Evolutionary conservation across 2,888 invertebrate species (phyloP).

Genomic region (Ceriagrion tenellum): DNA sequence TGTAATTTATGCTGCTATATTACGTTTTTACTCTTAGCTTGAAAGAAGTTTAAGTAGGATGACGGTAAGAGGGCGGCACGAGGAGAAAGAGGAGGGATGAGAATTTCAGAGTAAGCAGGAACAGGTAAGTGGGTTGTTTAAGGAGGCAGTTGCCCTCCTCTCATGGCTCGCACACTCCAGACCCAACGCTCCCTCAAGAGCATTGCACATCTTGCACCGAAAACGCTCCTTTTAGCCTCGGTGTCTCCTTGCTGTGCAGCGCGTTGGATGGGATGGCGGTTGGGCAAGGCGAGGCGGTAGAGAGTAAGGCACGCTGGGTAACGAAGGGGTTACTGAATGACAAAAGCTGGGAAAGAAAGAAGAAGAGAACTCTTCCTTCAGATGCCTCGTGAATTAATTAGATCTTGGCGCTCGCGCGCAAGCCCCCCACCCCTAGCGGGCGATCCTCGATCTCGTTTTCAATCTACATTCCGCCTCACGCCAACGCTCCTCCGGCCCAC

Average conservation of each 20-base stretch:
- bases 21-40: too few species aligned
- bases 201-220: not conserved
- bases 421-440: not conserved
- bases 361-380: not conserved
- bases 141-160: not conserved
- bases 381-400: constrained; percentile 50
- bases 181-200: not conserved
- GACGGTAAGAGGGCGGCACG: too few species aligned
- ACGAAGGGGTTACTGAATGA: not conserved
- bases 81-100: not conserved
- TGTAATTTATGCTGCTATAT: too few species aligned
- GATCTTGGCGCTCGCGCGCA: not conserved
- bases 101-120: not conserved
- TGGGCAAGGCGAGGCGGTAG: not conserved
- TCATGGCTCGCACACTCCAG: not conserved
- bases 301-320: not conserved
- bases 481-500: not conserved
- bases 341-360: not conserved
- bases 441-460: not conserved
- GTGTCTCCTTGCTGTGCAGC: not conserved
- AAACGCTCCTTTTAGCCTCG: not conserved
- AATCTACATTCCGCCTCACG: not conserved
- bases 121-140: not conserved
- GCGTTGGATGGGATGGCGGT: not conserved
- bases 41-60: too few species aligned